Conservation (phyloP, 1,140 invertebrate genomes). For the Hydropsyche tenuis region DNA sequence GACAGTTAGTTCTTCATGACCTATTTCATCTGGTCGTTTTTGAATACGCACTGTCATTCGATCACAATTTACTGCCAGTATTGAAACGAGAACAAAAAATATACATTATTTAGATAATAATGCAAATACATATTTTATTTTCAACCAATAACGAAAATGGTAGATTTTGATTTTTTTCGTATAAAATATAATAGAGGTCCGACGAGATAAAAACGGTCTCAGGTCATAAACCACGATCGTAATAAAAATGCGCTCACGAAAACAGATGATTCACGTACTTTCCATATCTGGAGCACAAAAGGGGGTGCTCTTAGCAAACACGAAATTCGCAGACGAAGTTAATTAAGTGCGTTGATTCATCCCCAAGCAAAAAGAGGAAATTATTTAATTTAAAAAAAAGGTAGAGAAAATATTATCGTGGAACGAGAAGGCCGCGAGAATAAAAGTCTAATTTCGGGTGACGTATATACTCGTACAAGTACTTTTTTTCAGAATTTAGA, state of each 20-base stretch:
- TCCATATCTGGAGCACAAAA: constrained; percentile 9
- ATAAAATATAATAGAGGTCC: too few species aligned
- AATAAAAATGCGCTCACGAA: background rate
- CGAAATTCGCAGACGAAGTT: constrained; percentile 9
- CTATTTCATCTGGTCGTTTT: constrained; percentile 4
- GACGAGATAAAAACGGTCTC: background rate
- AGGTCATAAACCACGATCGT: constrained; percentile 13
- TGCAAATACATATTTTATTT: too few species aligned
- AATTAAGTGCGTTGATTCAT: constrained; percentile 26
- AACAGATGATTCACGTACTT: constrained; percentile 20
- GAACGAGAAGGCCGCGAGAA: background rate
- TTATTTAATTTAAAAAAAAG: constrained; percentile 13
- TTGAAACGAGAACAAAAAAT: background rate
- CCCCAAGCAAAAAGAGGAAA: background rate
- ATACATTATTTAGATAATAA: too few species aligned
- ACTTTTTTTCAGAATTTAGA: background rate
- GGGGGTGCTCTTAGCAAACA: constrained; percentile 14
- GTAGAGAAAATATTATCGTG: background rate
- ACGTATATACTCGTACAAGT: background rate
- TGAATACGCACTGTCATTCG: background rate
- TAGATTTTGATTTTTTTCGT: too few species aligned
- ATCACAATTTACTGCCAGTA: background rate
- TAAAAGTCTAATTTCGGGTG: background rate
- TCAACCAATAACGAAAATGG: too few species aligned
- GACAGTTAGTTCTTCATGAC: constrained; percentile 15